Base-by-base conservation (phyloP, 2,113 vertebrate species). In the Callipepla californica region DNA sequence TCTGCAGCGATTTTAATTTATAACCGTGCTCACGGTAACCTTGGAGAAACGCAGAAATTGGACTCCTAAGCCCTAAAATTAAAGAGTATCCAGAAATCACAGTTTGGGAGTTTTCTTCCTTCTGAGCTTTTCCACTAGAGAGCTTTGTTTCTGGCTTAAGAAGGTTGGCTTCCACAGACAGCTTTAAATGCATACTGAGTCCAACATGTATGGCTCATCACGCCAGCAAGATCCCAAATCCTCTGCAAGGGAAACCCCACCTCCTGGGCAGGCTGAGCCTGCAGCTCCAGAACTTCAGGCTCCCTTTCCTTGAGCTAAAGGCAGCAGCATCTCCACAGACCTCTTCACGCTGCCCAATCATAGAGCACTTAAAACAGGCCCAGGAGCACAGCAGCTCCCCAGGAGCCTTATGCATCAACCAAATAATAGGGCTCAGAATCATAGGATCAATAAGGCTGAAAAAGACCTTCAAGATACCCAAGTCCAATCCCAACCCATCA, bases 31-130 rank as follows among this genome's bases (percentile, higher is more conserved):
- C 40, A 2, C 0, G 10, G 85, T 59, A 75, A 81, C 85, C 74
- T 36, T 4, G 69, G 73, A 86, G 92, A 86, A 25, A 84, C 2
- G 77, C 75, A 93, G 87, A 20, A 36, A 38, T 2, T 11, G 62
- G 85, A 40, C 53, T 89, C 69, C 74, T 53, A 34, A 93, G 73
- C 94, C 94, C 74, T n/a, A 25, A 53, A 87, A 86, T 57, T 22
- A 73, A 81, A 72, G 83, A 25, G 34, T 5, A 67, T 47, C 68
- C 93, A 83, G 73, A 75, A 92, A 88, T 70, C 61, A 8, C 70
- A 3, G 0, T 51, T 44, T 44, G 57, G 77, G 86, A 84, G 51
- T 45, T 87, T 79, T 50, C 80, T 9, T 34, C 66, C 48, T 57
- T 34, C 79, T 12, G 76, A 91, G 79, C 38, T 89, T 66, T 53